These are phyloP conservation scores for Mercenaria mercenaria DNA, from an alignment of 1,140 invertebrate species.

Conservation along the genomic window DNA sequence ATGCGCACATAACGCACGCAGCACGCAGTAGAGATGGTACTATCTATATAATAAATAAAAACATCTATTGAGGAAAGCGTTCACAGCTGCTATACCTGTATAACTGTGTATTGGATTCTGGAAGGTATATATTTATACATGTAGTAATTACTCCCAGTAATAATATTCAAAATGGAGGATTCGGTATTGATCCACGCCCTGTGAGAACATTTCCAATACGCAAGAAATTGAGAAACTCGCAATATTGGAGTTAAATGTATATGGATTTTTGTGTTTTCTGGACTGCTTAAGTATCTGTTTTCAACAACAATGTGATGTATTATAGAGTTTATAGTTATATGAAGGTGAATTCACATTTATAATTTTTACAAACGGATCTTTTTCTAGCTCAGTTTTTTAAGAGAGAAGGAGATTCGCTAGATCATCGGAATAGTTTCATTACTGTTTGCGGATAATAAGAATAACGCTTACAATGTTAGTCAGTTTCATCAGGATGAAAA, in stretches of 20 bases:
- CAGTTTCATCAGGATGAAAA: too few relatives aligned
- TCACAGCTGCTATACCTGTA: background rate
- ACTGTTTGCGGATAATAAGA: too few relatives aligned
- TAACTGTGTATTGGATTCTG: conserved; percentile 1
- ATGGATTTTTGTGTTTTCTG: background rate
- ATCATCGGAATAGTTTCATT: too few relatives aligned
- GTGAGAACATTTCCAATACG: background rate
- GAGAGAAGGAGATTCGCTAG: too few relatives aligned
- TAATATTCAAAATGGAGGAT: conserved; percentile 22
- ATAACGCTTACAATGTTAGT: too few relatives aligned
- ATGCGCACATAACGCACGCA: too few relatives aligned
- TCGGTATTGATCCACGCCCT: background rate
- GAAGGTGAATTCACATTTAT: background rate
- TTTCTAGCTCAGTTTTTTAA: too few relatives aligned
- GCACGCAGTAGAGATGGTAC: too few relatives aligned
- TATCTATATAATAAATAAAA: too few relatives aligned
- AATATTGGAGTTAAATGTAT: background rate
- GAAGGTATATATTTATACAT: background rate
- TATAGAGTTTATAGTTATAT: background rate
- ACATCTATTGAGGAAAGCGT: too few relatives aligned
- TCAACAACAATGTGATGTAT: background rate
- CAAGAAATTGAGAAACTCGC: background rate
- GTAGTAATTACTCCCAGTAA: background rate
- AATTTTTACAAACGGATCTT: too few relatives aligned
- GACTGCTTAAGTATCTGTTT: background rate